A percentile compares a stretch with the other conserved stretches of the same genome.
Conservation (phyloP, 2,113 vertebrate species). For the Synchiropus splendidus region DNA sequence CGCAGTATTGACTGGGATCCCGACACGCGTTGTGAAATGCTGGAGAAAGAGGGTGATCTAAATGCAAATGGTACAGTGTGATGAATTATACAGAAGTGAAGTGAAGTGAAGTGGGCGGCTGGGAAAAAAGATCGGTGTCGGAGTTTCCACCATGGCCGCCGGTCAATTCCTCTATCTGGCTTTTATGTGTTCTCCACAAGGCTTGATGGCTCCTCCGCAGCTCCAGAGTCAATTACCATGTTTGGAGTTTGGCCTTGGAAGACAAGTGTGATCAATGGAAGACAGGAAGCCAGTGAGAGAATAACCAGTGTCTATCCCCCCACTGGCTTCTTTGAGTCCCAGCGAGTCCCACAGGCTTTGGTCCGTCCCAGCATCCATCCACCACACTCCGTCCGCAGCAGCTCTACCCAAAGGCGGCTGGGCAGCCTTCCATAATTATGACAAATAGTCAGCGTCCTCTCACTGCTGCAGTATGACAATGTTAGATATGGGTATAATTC, state of each 20-base stretch:
- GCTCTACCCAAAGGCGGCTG: constrained; percentile 18
- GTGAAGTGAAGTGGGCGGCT: constrained; percentile 23
- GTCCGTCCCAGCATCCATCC: constrained; percentile 17
- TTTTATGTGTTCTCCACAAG: constrained; percentile 30
- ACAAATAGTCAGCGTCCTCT: constrained; percentile 35
- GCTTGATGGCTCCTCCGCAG: constrained; percentile 27
- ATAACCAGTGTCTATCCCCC: constrained; percentile 20
- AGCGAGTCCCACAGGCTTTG: constrained; percentile 14
- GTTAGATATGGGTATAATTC: constrained; percentile 31
- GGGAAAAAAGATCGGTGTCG: no score
- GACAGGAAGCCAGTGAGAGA: constrained; percentile 30
- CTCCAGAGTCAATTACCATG: constrained; percentile 46
- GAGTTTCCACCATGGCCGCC: constrained; percentile 24
- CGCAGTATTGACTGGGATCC: constrained; percentile 46
- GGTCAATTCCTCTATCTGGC: constrained; percentile 29
- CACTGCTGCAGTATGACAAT: constrained; percentile 14
- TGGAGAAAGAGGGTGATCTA: constrained; percentile 46
- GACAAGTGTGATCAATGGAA: constrained; percentile 34
- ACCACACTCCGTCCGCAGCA: constrained; percentile 6
- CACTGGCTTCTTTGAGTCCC: constrained; percentile 38
- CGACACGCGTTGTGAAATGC: constrained; percentile 22
- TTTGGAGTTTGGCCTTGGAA: constrained; percentile 32
- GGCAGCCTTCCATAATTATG: constrained; percentile 43
- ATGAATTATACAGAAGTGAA: constrained; percentile 28
- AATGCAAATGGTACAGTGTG: constrained; percentile 59